Conservation (phyloP, 1,140 invertebrate genomes). For the Drosophila nikananu region DNA sequence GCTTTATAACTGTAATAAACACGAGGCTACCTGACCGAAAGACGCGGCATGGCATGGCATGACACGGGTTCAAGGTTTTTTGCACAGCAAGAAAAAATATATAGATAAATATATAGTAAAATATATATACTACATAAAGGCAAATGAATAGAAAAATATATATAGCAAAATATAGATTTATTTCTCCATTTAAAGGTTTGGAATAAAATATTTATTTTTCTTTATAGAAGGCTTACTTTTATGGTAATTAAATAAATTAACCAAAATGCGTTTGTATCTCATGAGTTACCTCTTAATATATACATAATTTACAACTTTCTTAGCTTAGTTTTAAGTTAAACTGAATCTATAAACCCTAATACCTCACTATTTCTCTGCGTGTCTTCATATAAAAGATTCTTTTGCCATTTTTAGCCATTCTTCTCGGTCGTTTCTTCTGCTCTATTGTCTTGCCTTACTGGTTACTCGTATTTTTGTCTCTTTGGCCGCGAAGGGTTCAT, state of each 20-base stretch:
- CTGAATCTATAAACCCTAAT: neutral
- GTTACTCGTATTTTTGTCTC: conserved; percentile 47
- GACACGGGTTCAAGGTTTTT: conserved; percentile 73
- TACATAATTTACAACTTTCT: too few relatives aligned
- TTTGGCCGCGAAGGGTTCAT: conserved; percentile 38
- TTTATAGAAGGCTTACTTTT: neutral
- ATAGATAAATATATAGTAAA: neutral
- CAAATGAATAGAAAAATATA: neutral
- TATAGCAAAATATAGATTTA: neutral
- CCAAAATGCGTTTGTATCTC: neutral
- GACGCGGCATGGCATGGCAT: conserved; percentile 1
- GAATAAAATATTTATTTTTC: neutral
- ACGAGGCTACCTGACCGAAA: conserved; percentile 49
- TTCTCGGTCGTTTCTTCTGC: conserved; percentile 15
- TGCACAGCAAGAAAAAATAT: conserved; percentile 4
- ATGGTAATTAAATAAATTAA: neutral
- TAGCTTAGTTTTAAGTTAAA: neutral
- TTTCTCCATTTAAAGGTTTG: neutral
- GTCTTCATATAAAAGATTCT: conserved; percentile 41
- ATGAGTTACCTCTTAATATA: neutral
- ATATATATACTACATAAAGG: neutral
- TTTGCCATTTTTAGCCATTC: conserved; percentile 54
- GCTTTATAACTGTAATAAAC: conserved; percentile 80
- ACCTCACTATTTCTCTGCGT: neutral
- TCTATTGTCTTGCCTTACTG: conserved; percentile 24